Base-by-base conservation (phyloP, 30 jellyfish, hydroid and myxozoan genomes). In the Cassiopea xamachana region DNA sequence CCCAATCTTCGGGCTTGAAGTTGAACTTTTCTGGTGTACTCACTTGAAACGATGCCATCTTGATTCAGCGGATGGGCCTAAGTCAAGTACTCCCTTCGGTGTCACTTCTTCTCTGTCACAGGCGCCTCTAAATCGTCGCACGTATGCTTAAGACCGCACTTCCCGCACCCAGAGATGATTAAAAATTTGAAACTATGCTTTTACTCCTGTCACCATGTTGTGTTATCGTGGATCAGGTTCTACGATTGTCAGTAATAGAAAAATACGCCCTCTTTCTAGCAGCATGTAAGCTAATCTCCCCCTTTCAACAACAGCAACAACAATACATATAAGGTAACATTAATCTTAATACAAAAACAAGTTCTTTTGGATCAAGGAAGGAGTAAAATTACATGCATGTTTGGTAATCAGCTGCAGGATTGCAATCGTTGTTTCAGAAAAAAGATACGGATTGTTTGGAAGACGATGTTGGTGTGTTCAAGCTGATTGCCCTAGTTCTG, bases 1-100 rank as follows among this genome's bases (percentile, higher is more conserved):
- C 72, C 87, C 87, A 78, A 67, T 78, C 87, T 78, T 78, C 87
- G 39, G 87, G 87, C n/a, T 47, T 78, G 43, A 78, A 50, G 72
- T 47, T 46, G 73, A 78, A 78, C n/a, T 50, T 78, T 3, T 78
- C 75, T 9, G 87, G 87, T 46, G 87, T 47, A 17, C 48, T 78
- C 72, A 78, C 87, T 50, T 50, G 87, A 44, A 78, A 78, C 46
- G 87, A 46, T 45, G 87, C 87, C 87, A 78, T 78, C 73, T 78
- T 78, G 45, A 78, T 4, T 15, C 48, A 69, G 60, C 3, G 6
- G 51, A 44, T 12, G 46, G 43, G 73, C 48, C 43, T 55, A 50
- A 27, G 69, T 78, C 87, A 78, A 69, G 48, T 69, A 69, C 45
- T 69, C 9, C 78, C 17, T 17, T 13, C 73, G 16, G 73, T 61